Conservation (phyloP, 2,113 vertebrate species). For the Loxodonta africana region DNA sequence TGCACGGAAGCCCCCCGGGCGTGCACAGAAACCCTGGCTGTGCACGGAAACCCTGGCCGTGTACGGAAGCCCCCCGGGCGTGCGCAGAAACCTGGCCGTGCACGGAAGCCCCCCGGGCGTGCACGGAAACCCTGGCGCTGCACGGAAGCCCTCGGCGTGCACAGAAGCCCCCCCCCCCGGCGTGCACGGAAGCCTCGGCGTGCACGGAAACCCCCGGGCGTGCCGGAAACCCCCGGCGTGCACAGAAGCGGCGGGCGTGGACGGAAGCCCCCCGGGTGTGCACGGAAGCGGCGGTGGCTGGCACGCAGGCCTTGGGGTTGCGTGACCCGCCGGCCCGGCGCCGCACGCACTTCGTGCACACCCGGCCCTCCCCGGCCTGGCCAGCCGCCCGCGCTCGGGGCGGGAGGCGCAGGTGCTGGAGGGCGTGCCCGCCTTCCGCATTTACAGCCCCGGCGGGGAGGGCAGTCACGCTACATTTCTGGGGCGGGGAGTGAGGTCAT, state of each 20-base stretch:
- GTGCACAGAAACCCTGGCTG: too few relatives aligned
- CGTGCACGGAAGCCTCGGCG: too few relatives aligned
- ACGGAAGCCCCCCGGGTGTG: too few relatives aligned
- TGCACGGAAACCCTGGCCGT: too few relatives aligned
- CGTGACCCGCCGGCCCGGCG: slow-evolving; percentile 75
- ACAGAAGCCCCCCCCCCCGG: background rate
- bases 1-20: too few relatives aligned
- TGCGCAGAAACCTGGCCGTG: background rate
- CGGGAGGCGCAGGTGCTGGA: slow-evolving; percentile 70
- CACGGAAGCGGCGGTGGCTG: background rate
- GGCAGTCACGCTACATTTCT: slow-evolving; percentile 71
- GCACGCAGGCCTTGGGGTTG: slow-evolving; percentile 62
- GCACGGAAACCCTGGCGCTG: background rate
- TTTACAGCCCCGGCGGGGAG: slow-evolving; percentile 27
- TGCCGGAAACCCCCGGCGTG: background rate
- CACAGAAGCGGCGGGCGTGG: background rate
- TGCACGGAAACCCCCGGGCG: too few relatives aligned
- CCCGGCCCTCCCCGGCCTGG: background rate
- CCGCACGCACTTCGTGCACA: slow-evolving; percentile 79
- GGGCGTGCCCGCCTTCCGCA: slow-evolving; percentile 66
- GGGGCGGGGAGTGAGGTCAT: slow-evolving; percentile 48
- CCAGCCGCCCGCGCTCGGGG: background rate
- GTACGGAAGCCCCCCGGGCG: background rate
- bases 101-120: background rate
- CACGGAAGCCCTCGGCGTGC: too few relatives aligned